Percentiles rank a stretch among this genome's conserved stretches.
Conservation (phyloP, 2,797 vertebrate genomes). For the Parauchenoglanis punctatus region DNA sequence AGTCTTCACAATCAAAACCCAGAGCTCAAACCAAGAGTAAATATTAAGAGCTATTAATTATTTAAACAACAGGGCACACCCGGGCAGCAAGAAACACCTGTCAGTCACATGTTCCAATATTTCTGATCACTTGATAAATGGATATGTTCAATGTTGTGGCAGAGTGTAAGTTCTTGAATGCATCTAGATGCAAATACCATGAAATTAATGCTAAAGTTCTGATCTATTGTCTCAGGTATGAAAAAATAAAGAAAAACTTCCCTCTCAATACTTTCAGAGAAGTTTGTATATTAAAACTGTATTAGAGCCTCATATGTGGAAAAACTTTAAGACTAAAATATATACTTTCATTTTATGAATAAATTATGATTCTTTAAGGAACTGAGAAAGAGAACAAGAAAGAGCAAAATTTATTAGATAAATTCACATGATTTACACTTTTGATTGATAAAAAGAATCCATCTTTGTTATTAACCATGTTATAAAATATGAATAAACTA, state of each 20-base stretch:
- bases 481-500: background rate
- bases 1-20: background rate
- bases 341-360: background rate
- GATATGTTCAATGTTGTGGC: background rate
- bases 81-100: background rate
- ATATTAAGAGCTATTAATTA: background rate
- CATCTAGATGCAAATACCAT: background rate
- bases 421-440: background rate
- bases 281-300: background rate
- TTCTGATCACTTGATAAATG: background rate
- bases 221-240: background rate
- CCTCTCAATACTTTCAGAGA: background rate
- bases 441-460: background rate
- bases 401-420: background rate
- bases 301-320: background rate
- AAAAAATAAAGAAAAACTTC: background rate
- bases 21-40: background rate
- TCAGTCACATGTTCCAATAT: background rate
- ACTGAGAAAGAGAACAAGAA: background rate
- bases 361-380: background rate
- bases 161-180: background rate
- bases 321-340: background rate
- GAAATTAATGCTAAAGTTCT: background rate
- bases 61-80: background rate
- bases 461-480: background rate